Evolutionary conservation across 2,113 vertebrate genomes (phyloP).

Genomic region (Antechinus stuartii): DNA sequence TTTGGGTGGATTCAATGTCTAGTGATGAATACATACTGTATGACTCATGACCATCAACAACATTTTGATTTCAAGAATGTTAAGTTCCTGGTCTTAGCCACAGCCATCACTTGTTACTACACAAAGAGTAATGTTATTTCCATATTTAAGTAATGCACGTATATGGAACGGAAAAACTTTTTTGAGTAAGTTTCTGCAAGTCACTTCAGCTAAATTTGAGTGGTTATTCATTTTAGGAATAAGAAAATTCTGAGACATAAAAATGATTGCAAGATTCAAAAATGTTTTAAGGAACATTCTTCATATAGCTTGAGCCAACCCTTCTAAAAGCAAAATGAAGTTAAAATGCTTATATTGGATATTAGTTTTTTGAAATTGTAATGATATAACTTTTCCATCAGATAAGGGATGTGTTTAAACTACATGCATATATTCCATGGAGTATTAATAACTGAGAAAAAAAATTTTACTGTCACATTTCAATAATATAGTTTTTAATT

Average conservation of each 20-base stretch:
- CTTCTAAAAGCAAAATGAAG: background rate
- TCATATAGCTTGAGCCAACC: background rate
- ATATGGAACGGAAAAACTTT: conserved; percentile 72
- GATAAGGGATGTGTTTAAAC: conserved; percentile 34
- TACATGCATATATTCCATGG: conserved; percentile 71
- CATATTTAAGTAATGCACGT: conserved; percentile 83
- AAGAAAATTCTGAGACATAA: conserved; percentile 58
- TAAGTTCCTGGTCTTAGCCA: conserved; percentile 79
- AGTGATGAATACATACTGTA: conserved; percentile 71
- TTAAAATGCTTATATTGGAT: background rate
- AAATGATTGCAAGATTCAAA: conserved; percentile 63
- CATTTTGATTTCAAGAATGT: conserved; percentile 84
- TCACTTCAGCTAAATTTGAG: conserved; percentile 58
- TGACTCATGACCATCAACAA: conserved; percentile 75
- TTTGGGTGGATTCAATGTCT: conserved; percentile 78
- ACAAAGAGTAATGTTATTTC: conserved; percentile 87
- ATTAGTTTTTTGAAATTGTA: background rate
- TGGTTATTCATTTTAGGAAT: conserved; percentile 38
- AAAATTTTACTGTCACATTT: conserved; percentile 73
- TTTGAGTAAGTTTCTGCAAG: conserved; percentile 81
- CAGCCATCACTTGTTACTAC: conserved; percentile 81
- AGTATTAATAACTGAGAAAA: conserved; percentile 70
- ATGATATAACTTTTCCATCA: background rate
- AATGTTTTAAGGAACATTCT: conserved; percentile 70
- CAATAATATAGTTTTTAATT: conserved; percentile 76